Percentiles rank a stretch among this genome's conserved stretches.
These are phyloP conservation scores for Rhadinocentrus ornatus DNA, from an alignment of 2,797 vertebrate genomes.

Conservation along the genomic window DNA sequence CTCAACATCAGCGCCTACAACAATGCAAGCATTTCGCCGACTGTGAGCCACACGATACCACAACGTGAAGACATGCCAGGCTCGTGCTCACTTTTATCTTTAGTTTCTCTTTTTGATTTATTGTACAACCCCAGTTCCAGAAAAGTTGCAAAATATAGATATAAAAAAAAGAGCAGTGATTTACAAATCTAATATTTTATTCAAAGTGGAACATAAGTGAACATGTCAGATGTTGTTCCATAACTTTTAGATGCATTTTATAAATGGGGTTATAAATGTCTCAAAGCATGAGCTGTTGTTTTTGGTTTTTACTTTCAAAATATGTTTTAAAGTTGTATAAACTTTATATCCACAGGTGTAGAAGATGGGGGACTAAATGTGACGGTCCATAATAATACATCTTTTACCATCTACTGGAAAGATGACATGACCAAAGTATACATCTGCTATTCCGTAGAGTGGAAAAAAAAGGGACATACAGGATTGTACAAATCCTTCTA, in stretches of 20 bases:
- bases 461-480: conserved; percentile 65
- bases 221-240: too few species aligned
- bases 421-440: conserved; percentile 46
- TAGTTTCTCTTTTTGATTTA: not conserved
- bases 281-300: not conserved
- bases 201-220: too few species aligned
- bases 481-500: conserved; percentile 54
- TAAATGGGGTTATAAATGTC: too few species aligned
- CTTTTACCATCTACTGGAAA: conserved; percentile 80
- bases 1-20: conserved; percentile 71
- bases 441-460: conserved; percentile 85
- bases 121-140: not conserved
- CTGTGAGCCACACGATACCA: conserved; percentile 23
- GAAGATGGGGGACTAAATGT: conserved; percentile 70
- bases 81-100: conserved; percentile 17
- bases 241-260: too few species aligned
- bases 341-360: conserved; percentile 58
- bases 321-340: not conserved
- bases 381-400: conserved; percentile 60
- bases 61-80: conserved; percentile 7
- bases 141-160: too few species aligned
- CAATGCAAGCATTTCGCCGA: conserved; percentile 71
- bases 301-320: not conserved
- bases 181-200: too few species aligned
- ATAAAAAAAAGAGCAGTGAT: too few species aligned